These are phyloP conservation scores for Fregata magnificens DNA, from an alignment of 2,113 vertebrate species.

Conservation along the genomic window DNA sequence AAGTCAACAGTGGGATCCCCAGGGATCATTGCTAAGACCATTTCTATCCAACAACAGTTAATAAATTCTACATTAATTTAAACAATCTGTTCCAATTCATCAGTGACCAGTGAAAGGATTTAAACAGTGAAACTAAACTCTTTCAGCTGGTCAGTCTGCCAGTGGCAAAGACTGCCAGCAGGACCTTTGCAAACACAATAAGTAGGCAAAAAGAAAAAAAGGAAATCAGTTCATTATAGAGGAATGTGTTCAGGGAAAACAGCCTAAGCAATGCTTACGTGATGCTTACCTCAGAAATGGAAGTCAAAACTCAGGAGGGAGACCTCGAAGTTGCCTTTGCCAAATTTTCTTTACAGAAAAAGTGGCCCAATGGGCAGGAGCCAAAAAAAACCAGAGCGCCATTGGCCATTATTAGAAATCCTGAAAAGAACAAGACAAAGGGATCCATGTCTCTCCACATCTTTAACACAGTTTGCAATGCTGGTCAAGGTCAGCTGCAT, in stretches of 20 bases:
- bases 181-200: background rate
- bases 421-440: background rate
- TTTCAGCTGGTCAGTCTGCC: background rate
- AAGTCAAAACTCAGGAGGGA: background rate
- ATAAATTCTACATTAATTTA: background rate
- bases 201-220: background rate
- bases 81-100: background rate
- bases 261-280: background rate
- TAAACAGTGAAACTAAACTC: background rate
- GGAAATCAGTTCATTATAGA: background rate
- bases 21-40: background rate
- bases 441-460: background rate
- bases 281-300: background rate
- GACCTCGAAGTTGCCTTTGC: background rate
- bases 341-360: background rate
- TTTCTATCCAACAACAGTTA: background rate
- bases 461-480: background rate
- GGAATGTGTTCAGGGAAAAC: background rate
- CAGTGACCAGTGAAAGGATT: background rate
- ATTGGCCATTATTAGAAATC: background rate
- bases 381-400: background rate
- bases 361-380: rapidly evolving
- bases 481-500: background rate
- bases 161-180: background rate
- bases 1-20: background rate